phyloP scores from a whole-genome alignment of 2,888 invertebrate genomes.

The Omphaloscelis lunosa region DNA sequence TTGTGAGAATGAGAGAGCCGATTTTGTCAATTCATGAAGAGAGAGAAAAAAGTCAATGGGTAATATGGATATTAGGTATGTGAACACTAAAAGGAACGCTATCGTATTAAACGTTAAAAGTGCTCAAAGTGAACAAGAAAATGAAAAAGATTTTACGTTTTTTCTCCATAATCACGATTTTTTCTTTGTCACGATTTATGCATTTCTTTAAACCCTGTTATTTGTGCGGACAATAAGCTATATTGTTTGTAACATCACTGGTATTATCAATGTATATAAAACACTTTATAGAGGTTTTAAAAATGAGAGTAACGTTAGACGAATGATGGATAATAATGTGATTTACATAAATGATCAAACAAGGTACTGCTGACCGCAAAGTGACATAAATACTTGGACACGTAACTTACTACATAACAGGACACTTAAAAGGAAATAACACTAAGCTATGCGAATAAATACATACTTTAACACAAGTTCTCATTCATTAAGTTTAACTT shows the following conservation, averaged over 20 bases:
- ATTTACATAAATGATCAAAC: conserved; percentile 17
- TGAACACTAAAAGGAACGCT: not conserved
- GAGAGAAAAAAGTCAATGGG: conserved; percentile 22
- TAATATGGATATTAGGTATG: not conserved
- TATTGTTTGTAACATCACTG: conserved; percentile 68
- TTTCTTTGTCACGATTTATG: not conserved
- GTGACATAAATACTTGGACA: conserved; percentile 11
- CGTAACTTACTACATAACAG: not conserved
- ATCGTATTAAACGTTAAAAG: not conserved
- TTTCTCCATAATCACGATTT: not conserved
- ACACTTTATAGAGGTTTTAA: not conserved
- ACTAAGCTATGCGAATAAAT: not conserved
- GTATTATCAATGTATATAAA: conserved; percentile 64
- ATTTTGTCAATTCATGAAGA: conserved; percentile 49
- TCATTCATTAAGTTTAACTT: not conserved
- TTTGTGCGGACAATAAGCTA: conserved; percentile 58
- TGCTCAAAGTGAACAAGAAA: conserved; percentile 1
- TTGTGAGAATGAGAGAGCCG: conserved; percentile 26
- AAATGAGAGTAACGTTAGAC: not conserved
- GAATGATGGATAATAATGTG: not conserved
- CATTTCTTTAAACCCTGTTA: conserved; percentile 6
- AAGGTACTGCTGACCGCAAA: conserved; percentile 25
- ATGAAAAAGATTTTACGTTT: not conserved
- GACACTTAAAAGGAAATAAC: not conserved
- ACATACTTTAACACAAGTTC: not conserved